Percentiles rank a stretch among this genome's conserved stretches.
These are phyloP conservation scores for Andrena hattorfiana DNA, from an alignment of 2,888 invertebrate genomes.

Conservation along the genomic window DNA sequence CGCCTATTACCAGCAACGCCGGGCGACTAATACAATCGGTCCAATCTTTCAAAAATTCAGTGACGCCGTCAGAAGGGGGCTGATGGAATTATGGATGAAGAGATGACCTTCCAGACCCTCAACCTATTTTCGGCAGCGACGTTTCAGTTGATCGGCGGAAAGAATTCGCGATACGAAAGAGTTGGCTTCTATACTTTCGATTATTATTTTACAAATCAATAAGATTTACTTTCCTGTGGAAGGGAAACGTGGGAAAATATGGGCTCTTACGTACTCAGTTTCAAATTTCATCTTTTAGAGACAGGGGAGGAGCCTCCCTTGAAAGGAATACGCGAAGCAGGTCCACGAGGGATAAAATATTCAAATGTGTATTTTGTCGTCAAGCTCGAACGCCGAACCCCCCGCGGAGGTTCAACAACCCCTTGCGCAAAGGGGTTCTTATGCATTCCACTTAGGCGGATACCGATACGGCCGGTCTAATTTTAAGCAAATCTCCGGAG, in stretches of 20 bases:
- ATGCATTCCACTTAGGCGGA: neutral
- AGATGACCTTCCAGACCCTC: neutral
- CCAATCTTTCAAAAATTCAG: constrained; percentile 4
- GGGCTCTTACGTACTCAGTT: neutral
- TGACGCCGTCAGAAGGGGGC: neutral
- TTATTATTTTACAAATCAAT: too few species aligned
- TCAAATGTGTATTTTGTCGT: neutral
- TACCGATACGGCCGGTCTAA: constrained; percentile 15
- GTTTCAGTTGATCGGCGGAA: neutral
- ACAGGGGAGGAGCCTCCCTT: neutral
- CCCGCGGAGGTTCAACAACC: constrained; percentile 28
- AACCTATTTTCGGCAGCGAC: neutral
- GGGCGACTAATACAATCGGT: constrained; percentile 27
- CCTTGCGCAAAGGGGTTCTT: constrained; percentile 3
- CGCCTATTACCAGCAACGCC: constrained; percentile 38
- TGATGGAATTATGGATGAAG: constrained; percentile 10
- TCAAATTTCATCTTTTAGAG: neutral
- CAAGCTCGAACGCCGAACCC: constrained; percentile 33
- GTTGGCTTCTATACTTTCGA: too few species aligned
- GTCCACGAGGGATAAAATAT: neutral
- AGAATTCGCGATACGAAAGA: neutral
- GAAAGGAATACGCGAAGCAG: neutral
- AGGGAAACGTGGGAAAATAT: neutral
- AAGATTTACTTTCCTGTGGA: too few species aligned
- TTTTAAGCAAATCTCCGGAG: constrained; percentile 26